Evolutionary conservation across 2,888 invertebrate genomes (phyloP), one percentile per base, ranked within the genome.

Genomic region (Tetragnatha montana): DNA sequence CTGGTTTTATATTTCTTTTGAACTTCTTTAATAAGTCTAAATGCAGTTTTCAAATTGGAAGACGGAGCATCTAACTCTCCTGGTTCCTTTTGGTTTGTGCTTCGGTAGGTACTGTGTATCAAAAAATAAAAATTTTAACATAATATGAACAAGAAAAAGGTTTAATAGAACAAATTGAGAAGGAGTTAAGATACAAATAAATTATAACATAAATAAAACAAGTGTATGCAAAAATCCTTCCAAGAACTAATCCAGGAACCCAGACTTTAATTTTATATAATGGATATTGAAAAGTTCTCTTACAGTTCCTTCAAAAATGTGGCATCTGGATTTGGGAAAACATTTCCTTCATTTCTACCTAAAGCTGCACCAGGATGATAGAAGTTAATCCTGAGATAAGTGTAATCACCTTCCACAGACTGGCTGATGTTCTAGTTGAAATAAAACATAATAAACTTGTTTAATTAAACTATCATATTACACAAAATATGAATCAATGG

Each of bases 1-100:
- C 99, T 95, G 0, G 98, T 99, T 94, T 98, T 98, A 94, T 98
- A 99, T 93, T 98, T 98, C 94, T 99, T 98, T 94, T 99, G 99
- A 51, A 98, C 98, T 94, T 99, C 99, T 94, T 99, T 99, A 92
- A 99, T 99, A 85, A 99, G 95, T 92, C 99, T 96, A 94, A 98
- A 99, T 50, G 99, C 99, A 12, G 98, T 99, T 94, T 97, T 98
- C 78, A 99, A 94, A 94, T 99, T 99, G 17, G 97, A 96, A 0
- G 98, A 98, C 0, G 99, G 98, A 0, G 99, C 97, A 3, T 97
- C 96, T 91, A 97, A 95, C 94, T 98, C 98, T 49, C 99, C 99
- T 0, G 98, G 98, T 93, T 99, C 99, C 94, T 99, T 99, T 73
- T 97, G 96, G 94, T 99, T 99, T 92, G 97, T 97, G 94, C 98